Evolutionary conservation across 2,888 invertebrate species (phyloP).

Genomic region (Drosophila neutralis): DNA sequence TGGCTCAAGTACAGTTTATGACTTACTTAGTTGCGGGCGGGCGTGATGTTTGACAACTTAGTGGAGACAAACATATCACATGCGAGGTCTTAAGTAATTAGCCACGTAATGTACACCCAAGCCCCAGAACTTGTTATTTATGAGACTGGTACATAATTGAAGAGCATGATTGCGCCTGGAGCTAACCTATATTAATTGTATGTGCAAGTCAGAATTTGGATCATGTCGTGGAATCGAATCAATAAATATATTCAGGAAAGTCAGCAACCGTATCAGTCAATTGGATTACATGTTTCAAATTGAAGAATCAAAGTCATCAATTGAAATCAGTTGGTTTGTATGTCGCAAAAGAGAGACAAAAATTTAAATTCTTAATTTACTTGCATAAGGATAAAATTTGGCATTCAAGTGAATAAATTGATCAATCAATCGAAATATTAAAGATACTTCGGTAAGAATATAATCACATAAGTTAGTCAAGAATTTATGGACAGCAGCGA

Average conservation of each 20-base stretch:
- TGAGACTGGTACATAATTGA: background rate
- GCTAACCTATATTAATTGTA: background rate
- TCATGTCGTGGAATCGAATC: background rate
- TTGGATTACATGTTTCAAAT: background rate
- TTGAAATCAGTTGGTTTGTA: background rate
- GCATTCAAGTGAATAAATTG: background rate
- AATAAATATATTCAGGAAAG: background rate
- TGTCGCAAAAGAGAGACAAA: background rate
- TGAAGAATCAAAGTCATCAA: background rate
- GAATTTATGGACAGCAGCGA: background rate
- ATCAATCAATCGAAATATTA: background rate
- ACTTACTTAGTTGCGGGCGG: constrained; percentile 41
- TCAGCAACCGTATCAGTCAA: background rate
- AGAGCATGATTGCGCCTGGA: background rate
- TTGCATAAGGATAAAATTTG: background rate
- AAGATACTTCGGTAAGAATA: background rate
- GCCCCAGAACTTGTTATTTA: background rate
- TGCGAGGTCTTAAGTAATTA: constrained; percentile 48
- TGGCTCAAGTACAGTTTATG: constrained; percentile 50
- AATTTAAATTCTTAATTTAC: background rate
- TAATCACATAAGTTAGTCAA: background rate
- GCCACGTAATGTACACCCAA: constrained; percentile 16
- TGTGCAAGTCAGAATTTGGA: background rate
- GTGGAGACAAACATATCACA: constrained; percentile 36
- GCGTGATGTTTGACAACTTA: constrained; percentile 36